Percentiles rank a stretch among this genome's conserved stretches.
Evolutionary conservation across 2,797 vertebrate species (phyloP).

Genomic region (Sebastes minor): DNA sequence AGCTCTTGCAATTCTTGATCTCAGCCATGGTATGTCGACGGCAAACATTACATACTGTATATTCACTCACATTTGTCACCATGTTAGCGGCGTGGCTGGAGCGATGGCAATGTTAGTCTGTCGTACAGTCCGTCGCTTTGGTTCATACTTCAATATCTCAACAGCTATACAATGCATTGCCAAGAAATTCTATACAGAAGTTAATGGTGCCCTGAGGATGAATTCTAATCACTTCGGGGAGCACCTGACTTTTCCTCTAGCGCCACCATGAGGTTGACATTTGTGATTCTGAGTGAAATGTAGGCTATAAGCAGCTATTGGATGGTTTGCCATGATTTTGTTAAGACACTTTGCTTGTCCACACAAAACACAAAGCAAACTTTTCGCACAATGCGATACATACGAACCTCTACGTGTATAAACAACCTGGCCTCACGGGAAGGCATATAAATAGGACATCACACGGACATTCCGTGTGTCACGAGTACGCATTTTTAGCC

Average conservation of each 20-base stretch:
- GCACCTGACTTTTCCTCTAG: neutral
- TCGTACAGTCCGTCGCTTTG: neutral
- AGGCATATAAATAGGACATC: too few species aligned
- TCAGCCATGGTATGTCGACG: neutral
- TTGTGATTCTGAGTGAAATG: neutral
- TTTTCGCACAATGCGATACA: too few species aligned
- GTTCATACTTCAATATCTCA: neutral
- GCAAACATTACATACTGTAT: neutral
- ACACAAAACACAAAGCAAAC: neutral
- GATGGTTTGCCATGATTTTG: neutral
- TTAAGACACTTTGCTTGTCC: neutral
- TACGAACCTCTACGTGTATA: too few species aligned
- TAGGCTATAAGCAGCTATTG: neutral
- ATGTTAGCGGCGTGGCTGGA: rapidly evolving
- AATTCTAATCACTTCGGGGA: neutral
- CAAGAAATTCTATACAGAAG: neutral
- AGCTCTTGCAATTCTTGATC: neutral
- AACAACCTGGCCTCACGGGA: too few species aligned
- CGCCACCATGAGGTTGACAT: neutral
- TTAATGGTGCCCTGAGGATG: neutral
- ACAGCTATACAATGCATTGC: neutral
- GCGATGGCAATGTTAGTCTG: neutral
- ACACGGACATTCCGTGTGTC: too few species aligned
- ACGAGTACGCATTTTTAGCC: too few species aligned
- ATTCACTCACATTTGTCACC: neutral